These are phyloP conservation scores for Carassius carassius DNA, from an alignment of 2,113 vertebrate species.

Conservation along the genomic window DNA sequence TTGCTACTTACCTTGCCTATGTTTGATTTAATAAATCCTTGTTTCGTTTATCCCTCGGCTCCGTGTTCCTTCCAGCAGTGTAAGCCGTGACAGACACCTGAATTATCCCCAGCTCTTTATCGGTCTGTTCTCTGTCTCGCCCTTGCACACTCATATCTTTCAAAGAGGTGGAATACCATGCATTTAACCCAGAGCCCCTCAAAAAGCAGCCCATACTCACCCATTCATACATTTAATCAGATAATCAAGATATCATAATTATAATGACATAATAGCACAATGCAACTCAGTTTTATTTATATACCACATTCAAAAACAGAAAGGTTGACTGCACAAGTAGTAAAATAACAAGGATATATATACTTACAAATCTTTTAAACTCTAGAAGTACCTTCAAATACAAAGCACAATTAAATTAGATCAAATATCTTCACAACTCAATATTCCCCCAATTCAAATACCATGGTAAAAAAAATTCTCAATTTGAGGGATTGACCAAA, in stretches of 20 bases:
- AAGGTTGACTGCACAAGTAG: background rate
- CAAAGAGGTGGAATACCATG: constrained; percentile 44
- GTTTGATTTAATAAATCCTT: too few relatives aligned
- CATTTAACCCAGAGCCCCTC: constrained; percentile 48
- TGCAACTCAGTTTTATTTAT: too few relatives aligned
- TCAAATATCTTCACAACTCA: too few relatives aligned
- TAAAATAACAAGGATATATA: background rate
- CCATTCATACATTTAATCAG: constrained; percentile 28
- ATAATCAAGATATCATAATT: constrained; percentile 20
- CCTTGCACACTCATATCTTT: constrained; percentile 45
- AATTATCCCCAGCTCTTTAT: constrained; percentile 57
- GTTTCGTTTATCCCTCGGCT: too few relatives aligned
- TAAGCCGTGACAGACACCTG: too few relatives aligned
- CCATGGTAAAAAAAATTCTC: background rate
- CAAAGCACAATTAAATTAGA: too few relatives aligned
- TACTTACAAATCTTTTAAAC: too few relatives aligned
- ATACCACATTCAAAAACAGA: background rate
- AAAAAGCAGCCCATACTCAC: constrained; percentile 19
- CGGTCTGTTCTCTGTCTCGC: constrained; percentile 50
- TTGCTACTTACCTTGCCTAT: too few relatives aligned
- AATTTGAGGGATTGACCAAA: too few relatives aligned
- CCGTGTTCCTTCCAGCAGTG: too few relatives aligned
- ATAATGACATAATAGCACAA: too few relatives aligned
- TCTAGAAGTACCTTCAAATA: too few relatives aligned
- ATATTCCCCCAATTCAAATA: background rate